phyloP scores from a whole-genome alignment of 2,113 vertebrate genomes.

The Spea multiplicata region DNA sequence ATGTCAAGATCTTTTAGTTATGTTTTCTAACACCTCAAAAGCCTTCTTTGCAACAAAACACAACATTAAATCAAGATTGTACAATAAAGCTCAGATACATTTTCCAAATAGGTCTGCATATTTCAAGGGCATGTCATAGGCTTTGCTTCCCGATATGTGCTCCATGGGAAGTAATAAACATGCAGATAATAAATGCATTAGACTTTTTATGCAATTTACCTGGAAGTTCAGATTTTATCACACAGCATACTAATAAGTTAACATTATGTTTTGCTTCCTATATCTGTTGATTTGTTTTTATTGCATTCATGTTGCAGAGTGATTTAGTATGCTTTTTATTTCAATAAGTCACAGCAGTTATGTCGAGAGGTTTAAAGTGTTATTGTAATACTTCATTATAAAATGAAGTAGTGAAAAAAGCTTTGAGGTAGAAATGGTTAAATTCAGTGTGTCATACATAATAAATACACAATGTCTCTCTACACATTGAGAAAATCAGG shows the following conservation, averaged over 20 bases:
- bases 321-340: conserved; percentile 17
- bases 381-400: too few relatives aligned
- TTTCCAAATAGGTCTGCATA: conserved; percentile 23
- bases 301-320: conserved; percentile 6
- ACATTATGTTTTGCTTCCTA: neutral
- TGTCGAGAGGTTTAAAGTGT: too few relatives aligned
- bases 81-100: conserved; percentile 11
- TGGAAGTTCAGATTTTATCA: conserved; percentile 18
- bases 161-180: conserved; percentile 32
- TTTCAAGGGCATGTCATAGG: conserved; percentile 18
- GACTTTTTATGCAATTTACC: conserved; percentile 30
- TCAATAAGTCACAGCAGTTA: too few relatives aligned
- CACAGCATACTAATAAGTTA: conserved; percentile 23
- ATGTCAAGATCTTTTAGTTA: conserved; percentile 3
- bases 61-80: conserved; percentile 12
- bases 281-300: neutral
- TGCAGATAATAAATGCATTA: conserved; percentile 31
- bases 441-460: too few relatives aligned
- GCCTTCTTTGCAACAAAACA: conserved; percentile 6
- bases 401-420: too few relatives aligned
- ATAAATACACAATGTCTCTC: too few relatives aligned
- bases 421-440: too few relatives aligned
- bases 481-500: too few relatives aligned
- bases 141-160: conserved; percentile 23
- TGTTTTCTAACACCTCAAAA: neutral